Conservation (phyloP, 2,888 invertebrate species). For the Caenorhabditis virilis region DNA sequence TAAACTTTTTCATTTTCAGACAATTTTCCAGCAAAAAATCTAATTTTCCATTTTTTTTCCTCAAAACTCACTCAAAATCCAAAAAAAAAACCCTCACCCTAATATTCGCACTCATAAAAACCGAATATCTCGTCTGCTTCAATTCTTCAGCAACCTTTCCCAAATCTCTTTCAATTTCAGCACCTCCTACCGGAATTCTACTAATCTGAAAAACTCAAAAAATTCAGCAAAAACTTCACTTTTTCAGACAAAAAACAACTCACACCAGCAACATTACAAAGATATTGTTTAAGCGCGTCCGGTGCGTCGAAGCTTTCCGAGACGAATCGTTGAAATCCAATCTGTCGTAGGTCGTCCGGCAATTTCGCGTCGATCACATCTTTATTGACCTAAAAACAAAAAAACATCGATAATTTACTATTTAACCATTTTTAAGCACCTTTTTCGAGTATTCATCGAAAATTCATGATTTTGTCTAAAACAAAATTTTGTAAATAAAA, state of each 20-base stretch:
- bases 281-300: constrained; percentile 29
- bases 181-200: constrained; percentile 41
- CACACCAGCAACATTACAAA: constrained; percentile 26
- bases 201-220: constrained; percentile 8
- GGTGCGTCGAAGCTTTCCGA: constrained; percentile 45
- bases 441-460: too few species aligned
- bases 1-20: too few species aligned
- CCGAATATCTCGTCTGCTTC: background rate
- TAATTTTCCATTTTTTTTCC: too few species aligned
- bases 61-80: too few species aligned
- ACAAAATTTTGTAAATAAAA: too few species aligned
- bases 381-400: constrained; percentile 2
- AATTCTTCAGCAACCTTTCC: constrained; percentile 12
- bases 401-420: too few species aligned
- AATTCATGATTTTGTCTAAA: too few species aligned
- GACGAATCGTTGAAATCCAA: constrained; percentile 49
- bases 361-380: constrained; percentile 11
- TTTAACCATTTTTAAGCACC: too few species aligned
- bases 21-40: too few species aligned
- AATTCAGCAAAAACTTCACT: too few species aligned
- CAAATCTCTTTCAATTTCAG: constrained; percentile 21
- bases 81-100: constrained; percentile 12
- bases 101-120: constrained; percentile 11
- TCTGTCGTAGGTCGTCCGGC: constrained; percentile 12
- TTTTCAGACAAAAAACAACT: too few species aligned